Percentiles rank a stretch among this genome's conserved stretches.
Conservation (phyloP, 2,888 invertebrate species). For the Cecidostiba fungosa region DNA sequence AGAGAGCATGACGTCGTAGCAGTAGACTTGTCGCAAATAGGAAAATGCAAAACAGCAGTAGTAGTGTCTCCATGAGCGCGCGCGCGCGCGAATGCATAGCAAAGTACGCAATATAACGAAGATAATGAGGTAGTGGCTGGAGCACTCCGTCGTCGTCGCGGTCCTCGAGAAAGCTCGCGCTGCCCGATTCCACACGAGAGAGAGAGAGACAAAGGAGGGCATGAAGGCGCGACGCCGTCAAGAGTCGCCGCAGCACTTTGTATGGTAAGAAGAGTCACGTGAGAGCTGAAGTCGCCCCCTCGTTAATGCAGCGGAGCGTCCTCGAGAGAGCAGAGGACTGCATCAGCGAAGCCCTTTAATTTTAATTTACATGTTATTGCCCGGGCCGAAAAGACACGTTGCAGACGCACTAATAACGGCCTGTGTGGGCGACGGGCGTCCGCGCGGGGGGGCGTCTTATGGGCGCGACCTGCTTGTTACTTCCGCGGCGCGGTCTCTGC, state of each 20-base stretch:
- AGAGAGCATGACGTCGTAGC: neutral
- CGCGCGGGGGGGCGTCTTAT: conserved; percentile 21
- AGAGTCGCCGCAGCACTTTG: conserved; percentile 42
- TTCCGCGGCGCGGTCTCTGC: neutral
- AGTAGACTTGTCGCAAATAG: conserved; percentile 37
- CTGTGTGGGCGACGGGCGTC: conserved; percentile 11
- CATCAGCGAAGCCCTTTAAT: conserved; percentile 31
- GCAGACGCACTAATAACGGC: conserved; percentile 39
- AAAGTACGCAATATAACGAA: conserved; percentile 47
- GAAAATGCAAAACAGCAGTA: conserved; percentile 55
- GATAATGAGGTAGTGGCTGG: conserved; percentile 56
- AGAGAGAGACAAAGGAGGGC: conserved; percentile 22
- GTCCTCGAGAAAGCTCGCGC: conserved; percentile 26
- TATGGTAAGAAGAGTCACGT: conserved; percentile 53
- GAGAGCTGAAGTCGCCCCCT: conserved; percentile 4
- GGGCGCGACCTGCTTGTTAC: conserved; percentile 6
- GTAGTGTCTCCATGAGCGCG: neutral
- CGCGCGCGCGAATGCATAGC: neutral
- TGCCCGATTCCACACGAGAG: conserved; percentile 25
- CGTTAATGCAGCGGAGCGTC: conserved; percentile 43
- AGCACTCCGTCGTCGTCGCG: conserved; percentile 12
- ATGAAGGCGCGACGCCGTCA: conserved; percentile 25
- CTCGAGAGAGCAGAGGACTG: neutral
- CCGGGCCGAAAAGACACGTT: conserved; percentile 27
- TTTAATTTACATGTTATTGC: conserved; percentile 62